These are phyloP conservation scores for Dynastes maya DNA, from an alignment of 2,888 invertebrate genomes.

Conservation along the genomic window DNA sequence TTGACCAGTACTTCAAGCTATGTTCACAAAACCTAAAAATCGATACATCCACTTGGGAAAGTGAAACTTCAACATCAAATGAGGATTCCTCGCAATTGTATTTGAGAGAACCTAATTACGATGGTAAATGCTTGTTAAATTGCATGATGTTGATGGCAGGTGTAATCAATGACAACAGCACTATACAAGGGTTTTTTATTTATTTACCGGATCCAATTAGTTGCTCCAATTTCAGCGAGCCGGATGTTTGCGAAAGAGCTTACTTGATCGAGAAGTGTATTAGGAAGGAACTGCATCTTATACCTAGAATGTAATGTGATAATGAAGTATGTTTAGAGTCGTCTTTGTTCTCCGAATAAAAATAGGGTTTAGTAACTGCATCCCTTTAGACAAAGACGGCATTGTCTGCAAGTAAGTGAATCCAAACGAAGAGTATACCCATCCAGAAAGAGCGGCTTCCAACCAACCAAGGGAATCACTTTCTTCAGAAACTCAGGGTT, in stretches of 20 bases:
- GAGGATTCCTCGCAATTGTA: background rate
- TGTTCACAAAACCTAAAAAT: conserved; percentile 22
- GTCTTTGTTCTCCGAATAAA: too few species aligned
- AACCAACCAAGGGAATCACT: too few species aligned
- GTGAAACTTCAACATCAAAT: background rate
- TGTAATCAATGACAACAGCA: conserved; percentile 23
- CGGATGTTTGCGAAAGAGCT: conserved; percentile 33
- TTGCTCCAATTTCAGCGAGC: conserved; percentile 10
- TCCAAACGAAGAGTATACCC: too few species aligned
- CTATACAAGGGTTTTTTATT: conserved; percentile 8
- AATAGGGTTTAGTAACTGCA: too few species aligned
- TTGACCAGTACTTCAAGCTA: conserved; percentile 27
- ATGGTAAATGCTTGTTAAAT: conserved; percentile 41
- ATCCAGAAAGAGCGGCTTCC: too few species aligned
- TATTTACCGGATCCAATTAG: conserved; percentile 3
- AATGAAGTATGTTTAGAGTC: background rate
- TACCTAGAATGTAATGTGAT: background rate
- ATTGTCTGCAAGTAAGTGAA: too few species aligned
- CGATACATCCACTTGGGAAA: background rate
- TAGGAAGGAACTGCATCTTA: conserved; percentile 15
- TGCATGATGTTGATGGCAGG: conserved; percentile 33
- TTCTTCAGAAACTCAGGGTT: too few species aligned
- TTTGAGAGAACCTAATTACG: conserved; percentile 17
- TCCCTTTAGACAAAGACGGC: too few species aligned
- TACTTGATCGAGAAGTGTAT: conserved; percentile 34